Conservation (phyloP, 2,888 invertebrate genomes). For the Oxytorus armatus region DNA sequence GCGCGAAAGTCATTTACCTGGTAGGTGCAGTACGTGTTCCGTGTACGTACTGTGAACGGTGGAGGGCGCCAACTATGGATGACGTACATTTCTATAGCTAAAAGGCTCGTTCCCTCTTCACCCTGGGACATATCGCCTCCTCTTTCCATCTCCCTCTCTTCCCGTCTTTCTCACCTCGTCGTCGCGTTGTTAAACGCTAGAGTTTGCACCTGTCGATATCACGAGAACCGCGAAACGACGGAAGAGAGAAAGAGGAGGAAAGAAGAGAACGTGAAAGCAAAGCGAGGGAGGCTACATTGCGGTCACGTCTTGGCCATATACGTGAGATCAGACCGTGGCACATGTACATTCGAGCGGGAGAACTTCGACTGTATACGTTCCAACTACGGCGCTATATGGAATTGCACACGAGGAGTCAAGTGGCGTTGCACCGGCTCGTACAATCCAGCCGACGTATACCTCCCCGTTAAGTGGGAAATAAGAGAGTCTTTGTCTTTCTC, state of each 20-base stretch:
- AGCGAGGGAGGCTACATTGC: conserved; percentile 67
- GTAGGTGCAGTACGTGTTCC: conserved; percentile 65
- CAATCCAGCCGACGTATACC: conserved; percentile 41
- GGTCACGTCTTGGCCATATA: conserved; percentile 78
- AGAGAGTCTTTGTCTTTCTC: conserved; percentile 79
- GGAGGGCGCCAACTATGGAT: conserved; percentile 29
- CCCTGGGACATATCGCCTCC: conserved; percentile 15
- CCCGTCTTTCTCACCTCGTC: conserved; percentile 61
- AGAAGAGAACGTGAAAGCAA: conserved; percentile 15
- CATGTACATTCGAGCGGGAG: conserved; percentile 45
- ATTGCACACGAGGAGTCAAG: conserved; percentile 69
- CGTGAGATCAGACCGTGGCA: conserved; percentile 73
- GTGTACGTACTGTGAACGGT: conserved; percentile 45
- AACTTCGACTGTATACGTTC: conserved; percentile 38
- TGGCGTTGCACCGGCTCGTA: conserved; percentile 72
- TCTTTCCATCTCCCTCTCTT: conserved; percentile 20
- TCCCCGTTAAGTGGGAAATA: conserved; percentile 79
- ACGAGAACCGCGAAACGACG: conserved; percentile 65
- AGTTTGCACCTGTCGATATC: conserved; percentile 78
- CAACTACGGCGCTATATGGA: conserved; percentile 16
- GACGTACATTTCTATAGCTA: conserved; percentile 43
- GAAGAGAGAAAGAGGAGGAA: conserved; percentile 17
- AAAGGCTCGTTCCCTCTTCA: conserved; percentile 45
- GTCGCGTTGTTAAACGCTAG: conserved; percentile 72
- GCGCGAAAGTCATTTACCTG: conserved; percentile 68